phyloP scores from a whole-genome alignment of 1,140 invertebrate genomes.

The Acromyrmex charruanus region DNA sequence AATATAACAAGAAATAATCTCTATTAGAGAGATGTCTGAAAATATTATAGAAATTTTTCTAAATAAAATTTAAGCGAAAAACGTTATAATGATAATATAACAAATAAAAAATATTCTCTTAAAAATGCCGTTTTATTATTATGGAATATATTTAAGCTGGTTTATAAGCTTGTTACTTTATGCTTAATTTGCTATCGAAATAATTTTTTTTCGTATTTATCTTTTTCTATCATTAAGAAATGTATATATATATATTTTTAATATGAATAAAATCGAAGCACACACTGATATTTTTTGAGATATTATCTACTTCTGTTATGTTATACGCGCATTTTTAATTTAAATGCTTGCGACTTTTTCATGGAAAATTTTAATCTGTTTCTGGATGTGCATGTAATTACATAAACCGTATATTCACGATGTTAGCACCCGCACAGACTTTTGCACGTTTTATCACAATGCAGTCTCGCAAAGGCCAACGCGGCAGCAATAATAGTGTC shows the following conservation, averaged over 20 bases:
- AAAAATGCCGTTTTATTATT: neutral
- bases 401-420: conserved; percentile 37
- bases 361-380: conserved; percentile 50
- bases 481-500: conserved; percentile 68
- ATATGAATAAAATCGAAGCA: conserved; percentile 3
- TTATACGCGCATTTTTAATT: conserved; percentile 27
- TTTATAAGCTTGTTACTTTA: neutral
- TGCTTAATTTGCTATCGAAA: neutral
- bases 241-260: neutral
- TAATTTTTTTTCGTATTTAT: neutral
- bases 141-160: neutral
- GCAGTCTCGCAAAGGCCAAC: conserved; percentile 52
- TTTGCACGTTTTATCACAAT: conserved; percentile 64
- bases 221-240: neutral
- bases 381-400: conserved; percentile 63
- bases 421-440: conserved; percentile 37
- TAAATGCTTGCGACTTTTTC: conserved; percentile 40
- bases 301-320: neutral
- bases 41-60: conserved; percentile 15
- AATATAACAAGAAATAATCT: neutral
- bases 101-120: neutral
- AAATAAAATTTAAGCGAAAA: conserved; percentile 2
- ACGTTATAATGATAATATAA: neutral
- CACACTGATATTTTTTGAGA: neutral
- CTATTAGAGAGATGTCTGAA: neutral